Base-by-base conservation (phyloP, 1,140 invertebrate genomes). In the Catajapyx aquilonaris region DNA sequence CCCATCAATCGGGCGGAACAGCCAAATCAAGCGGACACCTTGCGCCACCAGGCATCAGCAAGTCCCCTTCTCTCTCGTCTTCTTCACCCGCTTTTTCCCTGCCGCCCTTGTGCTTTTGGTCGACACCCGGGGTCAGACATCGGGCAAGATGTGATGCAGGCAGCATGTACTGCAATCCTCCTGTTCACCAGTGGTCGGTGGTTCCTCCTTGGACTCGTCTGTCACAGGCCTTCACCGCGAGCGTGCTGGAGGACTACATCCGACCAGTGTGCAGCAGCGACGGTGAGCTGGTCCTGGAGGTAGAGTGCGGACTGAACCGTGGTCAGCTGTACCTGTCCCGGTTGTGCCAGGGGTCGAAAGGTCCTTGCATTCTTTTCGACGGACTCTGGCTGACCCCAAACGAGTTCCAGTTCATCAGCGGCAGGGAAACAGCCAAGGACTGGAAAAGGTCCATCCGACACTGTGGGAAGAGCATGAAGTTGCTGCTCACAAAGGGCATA, bases 381-480 rank as follows among this genome's bases (percentile, higher is more conserved):
- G 52, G 52, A 13, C 9, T 46, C 31, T 64, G 61, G 60, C 46
- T 65, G 5, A 64, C 61, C 15, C 62, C 62, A 5, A 65, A 65
- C 44, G 59, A 65, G 41, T 65, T 64, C 41, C 61, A 65, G 46
- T 56, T 51, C 35, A 52, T 62, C 11, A 60, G 57, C 41, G 62
- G 62, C 3, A 42, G 62, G 22, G 61, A 62, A 42, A 63, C 60
- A 3, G 61, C 62, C 31, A 65, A 64, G 40, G 62, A 64, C 45
- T 65, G 61, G 62, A 64, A 65, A 47, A 44, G 40, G 2, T 59
- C 57, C 23, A 63, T 62, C 36, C 51, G 61, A 31, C 62, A 65
- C 40, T 55, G 57, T 42, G 62, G 62, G 18, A 63, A 62, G 45
- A 63, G 59, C 39, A 52, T 65, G 38, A 64, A 65, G 41, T 45